Evolutionary conservation across 2,113 vertebrate species (phyloP).

Genomic region (Bujurquina vittata): DNA sequence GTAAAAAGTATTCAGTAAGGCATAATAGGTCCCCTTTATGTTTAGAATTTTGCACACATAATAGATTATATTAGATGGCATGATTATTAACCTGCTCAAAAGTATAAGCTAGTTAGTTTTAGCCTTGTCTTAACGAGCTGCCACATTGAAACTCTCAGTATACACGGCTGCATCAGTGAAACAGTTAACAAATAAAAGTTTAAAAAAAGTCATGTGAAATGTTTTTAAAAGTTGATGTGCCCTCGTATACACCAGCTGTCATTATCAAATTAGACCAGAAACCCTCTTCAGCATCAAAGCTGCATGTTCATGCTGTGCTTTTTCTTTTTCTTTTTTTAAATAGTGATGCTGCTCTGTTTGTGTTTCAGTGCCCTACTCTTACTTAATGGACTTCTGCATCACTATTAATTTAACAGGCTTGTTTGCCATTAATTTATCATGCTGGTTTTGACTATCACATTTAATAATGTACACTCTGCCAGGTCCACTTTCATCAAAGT

Average conservation of each 20-base stretch:
- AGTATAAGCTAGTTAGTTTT: neutral
- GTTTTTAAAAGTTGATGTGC: neutral
- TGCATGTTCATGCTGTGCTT: neutral
- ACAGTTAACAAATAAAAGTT: neutral
- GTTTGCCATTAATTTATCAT: constrained; percentile 41
- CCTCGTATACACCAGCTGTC: neutral
- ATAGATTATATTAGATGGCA: too few species aligned
- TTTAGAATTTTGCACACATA: neutral
- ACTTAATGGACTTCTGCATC: constrained; percentile 6
- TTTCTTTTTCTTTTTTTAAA: neutral
- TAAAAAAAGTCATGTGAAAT: too few species aligned
- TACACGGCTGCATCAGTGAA: neutral
- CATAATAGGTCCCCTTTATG: too few species aligned
- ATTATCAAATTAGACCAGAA: neutral
- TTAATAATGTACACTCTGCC: constrained; percentile 38
- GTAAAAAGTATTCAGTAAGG: too few species aligned
- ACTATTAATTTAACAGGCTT: constrained; percentile 26
- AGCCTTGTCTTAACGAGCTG: neutral
- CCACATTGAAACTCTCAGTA: neutral
- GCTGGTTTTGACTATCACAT: constrained; percentile 22
- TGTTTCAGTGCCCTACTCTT: neutral
- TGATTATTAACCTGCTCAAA: neutral
- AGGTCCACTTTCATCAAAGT: constrained; percentile 24
- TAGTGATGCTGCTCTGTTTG: constrained; percentile 17
- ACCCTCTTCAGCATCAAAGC: neutral